A percentile compares a stretch with the other conserved stretches of the same genome.
phyloP scores from a whole-genome alignment of 2,113 vertebrate species.

The Etheostoma cragini region DNA sequence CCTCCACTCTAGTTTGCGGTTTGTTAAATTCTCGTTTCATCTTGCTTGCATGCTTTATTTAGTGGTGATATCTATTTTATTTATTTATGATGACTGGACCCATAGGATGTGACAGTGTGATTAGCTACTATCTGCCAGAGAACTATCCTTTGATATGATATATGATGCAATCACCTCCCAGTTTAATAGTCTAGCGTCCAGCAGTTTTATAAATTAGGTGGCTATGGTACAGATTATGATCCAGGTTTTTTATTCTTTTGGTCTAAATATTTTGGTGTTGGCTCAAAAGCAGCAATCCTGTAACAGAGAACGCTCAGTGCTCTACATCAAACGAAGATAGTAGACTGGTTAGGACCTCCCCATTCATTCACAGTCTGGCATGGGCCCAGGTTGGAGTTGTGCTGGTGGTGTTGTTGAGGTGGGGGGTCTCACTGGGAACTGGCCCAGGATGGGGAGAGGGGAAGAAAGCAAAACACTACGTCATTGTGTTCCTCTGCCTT shows the following conservation, averaged over 20 bases:
- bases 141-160: background rate
- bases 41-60: conserved; percentile 5
- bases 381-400: conserved; percentile 63
- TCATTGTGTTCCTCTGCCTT: conserved; percentile 72
- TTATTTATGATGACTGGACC: background rate
- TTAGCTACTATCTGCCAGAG: background rate
- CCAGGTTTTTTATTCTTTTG: conserved; percentile 11
- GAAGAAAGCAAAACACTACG: conserved; percentile 72
- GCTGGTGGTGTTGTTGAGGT: conserved; percentile 51
- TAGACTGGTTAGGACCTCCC: conserved; percentile 70
- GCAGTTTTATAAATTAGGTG: background rate
- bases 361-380: conserved; percentile 78
- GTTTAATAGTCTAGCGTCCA: background rate
- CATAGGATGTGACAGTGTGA: background rate
- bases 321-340: conserved; percentile 80
- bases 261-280: conserved; percentile 47
- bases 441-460: conserved; percentile 57
- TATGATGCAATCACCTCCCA: background rate
- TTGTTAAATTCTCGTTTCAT: conserved; percentile 7
- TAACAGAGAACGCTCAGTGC: conserved; percentile 79
- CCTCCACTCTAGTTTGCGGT: conserved; percentile 22
- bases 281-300: conserved; percentile 19
- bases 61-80: conserved; percentile 17
- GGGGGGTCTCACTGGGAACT: conserved; percentile 49
- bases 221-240: conserved; percentile 5